A percentile compares a stretch with the other conserved stretches of the same genome.
These are phyloP conservation scores for Muricea muricata DNA, from an alignment of 92 coral and sea anemone genomes.

Conservation along the genomic window DNA sequence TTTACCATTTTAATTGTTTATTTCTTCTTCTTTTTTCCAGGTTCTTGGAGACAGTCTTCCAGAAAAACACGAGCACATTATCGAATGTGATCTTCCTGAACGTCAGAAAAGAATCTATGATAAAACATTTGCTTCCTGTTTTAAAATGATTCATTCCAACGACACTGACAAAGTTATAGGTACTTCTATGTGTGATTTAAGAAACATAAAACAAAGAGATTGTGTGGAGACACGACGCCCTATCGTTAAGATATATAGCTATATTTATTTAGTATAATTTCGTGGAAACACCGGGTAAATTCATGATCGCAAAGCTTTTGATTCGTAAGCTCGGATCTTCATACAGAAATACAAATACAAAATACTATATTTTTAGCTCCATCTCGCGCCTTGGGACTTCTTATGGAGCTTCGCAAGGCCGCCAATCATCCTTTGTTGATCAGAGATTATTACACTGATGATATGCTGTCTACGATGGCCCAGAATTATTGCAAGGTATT, in stretches of 20 bases:
- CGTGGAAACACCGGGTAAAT: too few relatives aligned
- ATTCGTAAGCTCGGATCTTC: too few relatives aligned
- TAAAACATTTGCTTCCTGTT: constrained; percentile 74
- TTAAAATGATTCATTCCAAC: constrained; percentile 25
- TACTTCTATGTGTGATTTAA: too few relatives aligned
- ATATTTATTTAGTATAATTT: too few relatives aligned
- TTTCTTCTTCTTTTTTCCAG: constrained; percentile 57
- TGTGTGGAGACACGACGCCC: too few relatives aligned
- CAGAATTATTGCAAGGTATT: constrained; percentile 87
- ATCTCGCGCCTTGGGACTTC: neutral
- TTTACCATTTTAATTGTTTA: too few relatives aligned
- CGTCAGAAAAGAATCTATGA: constrained; percentile 77
- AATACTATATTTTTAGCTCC: neutral
- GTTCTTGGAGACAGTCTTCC: constrained; percentile 87
- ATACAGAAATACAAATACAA: too few relatives aligned
- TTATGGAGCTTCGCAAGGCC: constrained; percentile 81
- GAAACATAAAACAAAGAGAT: too few relatives aligned
- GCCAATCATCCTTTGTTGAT: constrained; percentile 88
- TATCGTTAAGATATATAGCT: too few relatives aligned
- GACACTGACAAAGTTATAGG: too few relatives aligned
- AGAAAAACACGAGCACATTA: constrained; percentile 72
- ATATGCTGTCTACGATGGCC: constrained; percentile 78
- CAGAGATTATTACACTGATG: constrained; percentile 71
- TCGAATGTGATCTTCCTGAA: constrained; percentile 71
- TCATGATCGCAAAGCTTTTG: too few relatives aligned